These are phyloP conservation scores for Andrena minutula DNA, from an alignment of 2,888 invertebrate genomes.

Conservation along the genomic window DNA sequence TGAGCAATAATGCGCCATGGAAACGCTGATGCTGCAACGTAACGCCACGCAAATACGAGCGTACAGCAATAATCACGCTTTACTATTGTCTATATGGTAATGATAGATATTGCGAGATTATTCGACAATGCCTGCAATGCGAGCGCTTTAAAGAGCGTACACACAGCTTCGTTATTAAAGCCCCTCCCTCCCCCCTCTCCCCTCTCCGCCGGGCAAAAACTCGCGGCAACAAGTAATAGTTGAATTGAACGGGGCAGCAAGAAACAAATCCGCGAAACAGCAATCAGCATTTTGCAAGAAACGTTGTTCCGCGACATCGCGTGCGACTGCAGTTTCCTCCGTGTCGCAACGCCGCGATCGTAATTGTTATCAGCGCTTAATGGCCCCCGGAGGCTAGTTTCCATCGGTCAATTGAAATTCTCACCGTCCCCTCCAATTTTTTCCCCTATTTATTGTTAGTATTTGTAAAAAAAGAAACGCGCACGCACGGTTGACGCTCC, in stretches of 20 bases:
- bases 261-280: slow-evolving; percentile 19
- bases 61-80: slow-evolving; percentile 21
- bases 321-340: slow-evolving; percentile 13
- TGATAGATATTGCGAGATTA: slow-evolving; percentile 20
- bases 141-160: too few species aligned
- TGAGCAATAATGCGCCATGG: slow-evolving; percentile 41
- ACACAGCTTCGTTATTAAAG: slow-evolving; percentile 32
- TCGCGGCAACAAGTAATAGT: not conserved
- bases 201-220: not conserved
- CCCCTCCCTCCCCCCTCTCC: not conserved
- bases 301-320: slow-evolving; percentile 27
- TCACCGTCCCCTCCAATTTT: not conserved
- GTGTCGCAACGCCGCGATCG: slow-evolving; percentile 22
- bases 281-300: slow-evolving; percentile 33
- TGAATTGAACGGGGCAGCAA: slow-evolving; percentile 14
- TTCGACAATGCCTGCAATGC: slow-evolving; percentile 1
- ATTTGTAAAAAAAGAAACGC: slow-evolving; percentile 47
- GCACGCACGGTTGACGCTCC: slow-evolving; percentile 19
- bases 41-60: slow-evolving; percentile 25
- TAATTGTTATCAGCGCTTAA: slow-evolving; percentile 39
- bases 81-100: slow-evolving; percentile 34
- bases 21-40: slow-evolving; percentile 42
- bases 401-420: slow-evolving; percentile 51
- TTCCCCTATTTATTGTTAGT: slow-evolving; percentile 27
- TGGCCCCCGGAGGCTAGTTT: slow-evolving; percentile 6